These are phyloP conservation scores for Tachuris rubrigastra DNA, from an alignment of 2,113 vertebrate species.

Conservation along the genomic window DNA sequence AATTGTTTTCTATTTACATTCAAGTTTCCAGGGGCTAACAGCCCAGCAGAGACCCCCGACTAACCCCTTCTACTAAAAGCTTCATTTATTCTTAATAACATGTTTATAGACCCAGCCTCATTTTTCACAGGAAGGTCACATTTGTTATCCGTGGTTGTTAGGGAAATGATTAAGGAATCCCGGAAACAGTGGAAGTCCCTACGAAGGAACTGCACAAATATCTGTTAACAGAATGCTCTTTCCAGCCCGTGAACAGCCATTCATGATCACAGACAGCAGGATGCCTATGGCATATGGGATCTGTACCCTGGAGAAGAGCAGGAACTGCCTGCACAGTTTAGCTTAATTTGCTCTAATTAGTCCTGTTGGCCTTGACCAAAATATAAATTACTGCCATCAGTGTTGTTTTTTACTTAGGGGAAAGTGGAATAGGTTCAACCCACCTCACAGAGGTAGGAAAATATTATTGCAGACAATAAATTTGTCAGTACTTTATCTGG, in stretches of 20 bases:
- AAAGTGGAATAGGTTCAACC: conserved; percentile 58
- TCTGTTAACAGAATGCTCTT: neutral
- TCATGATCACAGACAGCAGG: neutral
- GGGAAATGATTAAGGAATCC: conserved; percentile 70
- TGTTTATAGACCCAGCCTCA: conserved; percentile 45
- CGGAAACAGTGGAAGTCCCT: conserved; percentile 45
- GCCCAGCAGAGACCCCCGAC: conserved; percentile 56
- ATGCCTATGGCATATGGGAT: neutral
- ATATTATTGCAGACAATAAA: conserved; percentile 71
- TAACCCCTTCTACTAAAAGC: conserved; percentile 66
- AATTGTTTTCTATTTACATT: conserved; percentile 68
- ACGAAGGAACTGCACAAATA: conserved; percentile 3
- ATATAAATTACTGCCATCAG: conserved; percentile 48
- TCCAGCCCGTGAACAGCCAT: neutral
- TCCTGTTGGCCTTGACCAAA: conserved; percentile 36
- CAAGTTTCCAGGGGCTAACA: conserved; percentile 61
- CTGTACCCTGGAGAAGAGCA: conserved; percentile 10
- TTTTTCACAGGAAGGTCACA: conserved; percentile 61
- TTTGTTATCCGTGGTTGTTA: conserved; percentile 60
- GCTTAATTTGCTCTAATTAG: conserved; percentile 44
- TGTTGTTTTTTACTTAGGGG: conserved; percentile 57
- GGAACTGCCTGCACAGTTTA: neutral
- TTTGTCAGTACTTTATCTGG: conserved; percentile 63
- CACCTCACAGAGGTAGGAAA: conserved; percentile 66
- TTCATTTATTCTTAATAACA: conserved; percentile 68